Percentiles rank a stretch among this genome's conserved stretches.
These are phyloP conservation scores for Malaclemys terrapin DNA, from an alignment of 2,113 vertebrate genomes.

Conservation along the genomic window DNA sequence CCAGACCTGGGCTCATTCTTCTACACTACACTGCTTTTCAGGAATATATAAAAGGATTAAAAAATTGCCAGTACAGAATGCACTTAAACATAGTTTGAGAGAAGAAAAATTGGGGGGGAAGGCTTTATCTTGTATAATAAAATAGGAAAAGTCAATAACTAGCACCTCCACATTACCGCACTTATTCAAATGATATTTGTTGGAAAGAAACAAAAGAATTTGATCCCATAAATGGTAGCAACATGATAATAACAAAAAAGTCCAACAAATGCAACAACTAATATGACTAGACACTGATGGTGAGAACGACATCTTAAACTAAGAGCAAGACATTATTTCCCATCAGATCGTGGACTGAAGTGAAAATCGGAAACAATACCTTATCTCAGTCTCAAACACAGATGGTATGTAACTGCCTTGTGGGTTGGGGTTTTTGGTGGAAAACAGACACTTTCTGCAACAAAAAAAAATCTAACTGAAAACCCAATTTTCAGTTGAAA, in stretches of 20 bases:
- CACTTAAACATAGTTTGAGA: not conserved
- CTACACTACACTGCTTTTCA: not conserved
- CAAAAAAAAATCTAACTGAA: not conserved
- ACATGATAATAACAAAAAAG: slow-evolving; percentile 11
- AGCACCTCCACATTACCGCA: slow-evolving; percentile 32
- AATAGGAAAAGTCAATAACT: not conserved
- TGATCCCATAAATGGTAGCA: slow-evolving; percentile 18
- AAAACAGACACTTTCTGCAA: not conserved
- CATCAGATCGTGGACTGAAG: not conserved
- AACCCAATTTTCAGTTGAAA: not conserved
- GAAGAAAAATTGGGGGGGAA: not conserved
- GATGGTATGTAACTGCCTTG: not conserved
- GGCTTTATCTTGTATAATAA: slow-evolving; percentile 1
- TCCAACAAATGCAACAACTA: not conserved
- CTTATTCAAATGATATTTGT: slow-evolving; percentile 17
- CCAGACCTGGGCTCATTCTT: not conserved
- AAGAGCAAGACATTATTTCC: not conserved
- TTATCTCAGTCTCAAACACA: not conserved
- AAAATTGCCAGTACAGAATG: not conserved
- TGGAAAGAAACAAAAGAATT: slow-evolving; percentile 1
- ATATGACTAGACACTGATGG: not conserved
- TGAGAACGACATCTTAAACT: not conserved
- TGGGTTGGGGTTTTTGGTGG: not conserved
- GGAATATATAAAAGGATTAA: accelerated
- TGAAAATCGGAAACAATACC: not conserved